phyloP scores from a whole-genome alignment of 2,113 vertebrate species.

The Rhizomys pruinosus region DNA sequence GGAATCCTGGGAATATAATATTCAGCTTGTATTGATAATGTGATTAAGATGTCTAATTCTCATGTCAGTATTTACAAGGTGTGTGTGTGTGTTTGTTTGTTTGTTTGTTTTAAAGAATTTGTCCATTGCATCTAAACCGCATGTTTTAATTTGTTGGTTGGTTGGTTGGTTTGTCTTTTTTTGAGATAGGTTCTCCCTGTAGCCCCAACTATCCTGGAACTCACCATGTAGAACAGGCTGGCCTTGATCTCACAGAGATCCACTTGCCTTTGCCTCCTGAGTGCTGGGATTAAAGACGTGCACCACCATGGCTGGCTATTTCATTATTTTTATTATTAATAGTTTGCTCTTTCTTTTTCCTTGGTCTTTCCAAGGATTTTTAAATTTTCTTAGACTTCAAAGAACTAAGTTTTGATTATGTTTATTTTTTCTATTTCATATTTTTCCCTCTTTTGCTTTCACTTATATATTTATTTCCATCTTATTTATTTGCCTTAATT shows the following conservation, averaged over 20 bases:
- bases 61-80: background rate
- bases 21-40: background rate
- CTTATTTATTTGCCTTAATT: constrained; percentile 33
- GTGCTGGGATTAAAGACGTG: too few species aligned
- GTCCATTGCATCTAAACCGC: background rate
- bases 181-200: too few species aligned
- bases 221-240: too few species aligned
- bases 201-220: too few species aligned
- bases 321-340: background rate
- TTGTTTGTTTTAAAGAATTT: background rate
- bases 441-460: background rate
- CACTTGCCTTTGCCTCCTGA: too few species aligned
- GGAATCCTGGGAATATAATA: background rate
- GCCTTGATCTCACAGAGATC: too few species aligned
- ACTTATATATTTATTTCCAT: constrained; percentile 16
- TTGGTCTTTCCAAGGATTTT: constrained; percentile 35
- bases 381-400: constrained; percentile 44
- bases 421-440: background rate
- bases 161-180: too few species aligned
- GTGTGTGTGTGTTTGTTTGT: background rate
- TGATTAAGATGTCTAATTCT: background rate
- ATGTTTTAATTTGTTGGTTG: background rate
- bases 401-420: constrained; percentile 43
- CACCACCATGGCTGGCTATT: background rate
- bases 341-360: background rate